Percentiles rank a stretch among this genome's conserved stretches.
Evolutionary conservation across 2,797 vertebrate species (phyloP).

Genomic region (Hyperoplus immaculatus): DNA sequence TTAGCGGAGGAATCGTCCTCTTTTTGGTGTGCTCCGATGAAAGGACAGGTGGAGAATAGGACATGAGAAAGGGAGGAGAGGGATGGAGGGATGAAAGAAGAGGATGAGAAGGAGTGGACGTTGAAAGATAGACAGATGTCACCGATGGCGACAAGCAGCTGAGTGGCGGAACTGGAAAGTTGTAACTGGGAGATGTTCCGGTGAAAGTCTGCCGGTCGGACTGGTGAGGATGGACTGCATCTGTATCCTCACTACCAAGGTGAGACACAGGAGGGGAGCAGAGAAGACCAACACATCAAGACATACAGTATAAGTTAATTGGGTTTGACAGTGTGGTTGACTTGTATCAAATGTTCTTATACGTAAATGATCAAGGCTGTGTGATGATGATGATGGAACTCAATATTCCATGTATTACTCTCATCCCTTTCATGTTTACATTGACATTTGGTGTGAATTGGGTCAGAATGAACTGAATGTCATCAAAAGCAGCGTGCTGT

Average conservation of each 20-base stretch:
- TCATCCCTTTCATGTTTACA: background rate
- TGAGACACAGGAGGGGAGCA: slow-evolving; percentile 60
- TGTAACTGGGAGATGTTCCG: slow-evolving; percentile 49
- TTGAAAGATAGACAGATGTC: slow-evolving; percentile 44
- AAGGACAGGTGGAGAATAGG: slow-evolving; percentile 65
- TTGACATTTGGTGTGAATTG: background rate
- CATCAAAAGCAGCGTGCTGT: background rate
- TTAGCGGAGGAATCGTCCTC: slow-evolving; percentile 42
- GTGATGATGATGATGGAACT: background rate
- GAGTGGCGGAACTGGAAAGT: slow-evolving; percentile 49
- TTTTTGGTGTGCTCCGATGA: slow-evolving; percentile 39
- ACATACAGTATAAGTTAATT: background rate
- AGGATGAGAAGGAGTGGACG: slow-evolving; percentile 43
- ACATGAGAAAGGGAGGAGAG: slow-evolving; percentile 50
- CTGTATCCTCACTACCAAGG: slow-evolving; percentile 86
- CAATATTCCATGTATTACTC: background rate
- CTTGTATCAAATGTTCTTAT: background rate
- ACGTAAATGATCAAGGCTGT: background rate
- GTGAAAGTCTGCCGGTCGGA: slow-evolving; percentile 66
- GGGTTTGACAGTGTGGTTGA: slow-evolving; percentile 10
- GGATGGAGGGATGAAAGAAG: slow-evolving; percentile 51
- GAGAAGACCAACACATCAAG: slow-evolving; percentile 4
- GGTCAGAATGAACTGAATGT: background rate
- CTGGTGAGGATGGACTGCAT: slow-evolving; percentile 83
- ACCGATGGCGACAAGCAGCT: slow-evolving; percentile 49